Evolutionary conservation across 2,797 vertebrate species (phyloP), one percentile per base, ranked within the genome.

Genomic region (Petrocephalus schoutedeni): DNA sequence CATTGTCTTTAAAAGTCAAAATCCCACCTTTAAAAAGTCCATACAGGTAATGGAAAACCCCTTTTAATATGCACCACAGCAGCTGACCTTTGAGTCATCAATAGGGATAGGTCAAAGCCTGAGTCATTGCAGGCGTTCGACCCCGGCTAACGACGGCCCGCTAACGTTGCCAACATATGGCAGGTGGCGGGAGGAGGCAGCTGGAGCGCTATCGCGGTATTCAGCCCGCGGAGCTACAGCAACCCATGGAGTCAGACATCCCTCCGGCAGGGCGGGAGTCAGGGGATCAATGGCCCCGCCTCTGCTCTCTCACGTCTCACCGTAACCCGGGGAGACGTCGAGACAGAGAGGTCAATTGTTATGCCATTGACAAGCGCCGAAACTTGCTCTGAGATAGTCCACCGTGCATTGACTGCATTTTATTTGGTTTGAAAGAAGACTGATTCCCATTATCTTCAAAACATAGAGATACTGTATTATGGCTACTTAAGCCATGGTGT

Each of bases 91-190:
- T 87, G 56, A 83, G 82, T 87, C 86, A 88, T 87, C 2, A 87
- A 88, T 89, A 87, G 51, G 59, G 54, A 77, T 85, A 86, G 88
- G 89, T 87, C 41, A 80, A 21, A 61, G 86, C 87, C 21, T 64
- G 74, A 89, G 58, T 61, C 71, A 88, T 87, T 90, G 58, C 85
- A 71, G 91, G 87, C 89, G 61, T 49, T 91, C 89, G 92, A 91
- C 91, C 89, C 87, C 89, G 82, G 59, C 90, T 86, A 89, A 88
- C 54, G 59, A 87, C 53, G 87, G 87, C 86, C 90, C 74, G 83
- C 90, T 80, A 67, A 71, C 90, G 88, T 82, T 90, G 28, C 89
- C 90, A 91, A 80, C 93, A 94, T 92, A 92, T 94, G 94, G 90
- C 90, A 54, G 64, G 90, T 93, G 86, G 82, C 61, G 36, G 57